These are phyloP conservation scores for Drosophila takahashii DNA, from an alignment of 1,140 invertebrate genomes.

Conservation along the genomic window DNA sequence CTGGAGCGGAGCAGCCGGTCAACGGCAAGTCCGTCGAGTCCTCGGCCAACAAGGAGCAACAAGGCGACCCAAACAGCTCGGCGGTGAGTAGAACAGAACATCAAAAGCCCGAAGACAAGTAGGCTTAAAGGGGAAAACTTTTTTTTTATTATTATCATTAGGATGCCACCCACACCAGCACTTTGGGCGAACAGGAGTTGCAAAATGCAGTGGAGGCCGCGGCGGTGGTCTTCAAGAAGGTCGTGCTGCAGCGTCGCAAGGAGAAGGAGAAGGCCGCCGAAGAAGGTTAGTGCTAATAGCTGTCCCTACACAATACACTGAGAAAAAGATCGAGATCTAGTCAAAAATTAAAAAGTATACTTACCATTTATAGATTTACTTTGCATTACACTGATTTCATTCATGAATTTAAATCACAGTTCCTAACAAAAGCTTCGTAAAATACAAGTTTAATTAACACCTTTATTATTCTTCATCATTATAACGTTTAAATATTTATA, in stretches of 20 bases:
- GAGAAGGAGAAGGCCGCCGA: constrained; percentile 78
- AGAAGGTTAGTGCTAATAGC: constrained; percentile 75
- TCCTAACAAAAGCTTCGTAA: too few relatives aligned
- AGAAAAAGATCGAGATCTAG: neutral
- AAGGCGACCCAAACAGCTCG: constrained; percentile 8
- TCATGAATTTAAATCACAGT: too few relatives aligned
- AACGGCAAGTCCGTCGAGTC: constrained; percentile 49
- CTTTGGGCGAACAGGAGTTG: constrained; percentile 87
- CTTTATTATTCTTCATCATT: too few relatives aligned
- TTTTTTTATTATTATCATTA: neutral
- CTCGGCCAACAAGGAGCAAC: constrained; percentile 44
- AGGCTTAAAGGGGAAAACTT: constrained; percentile 26
- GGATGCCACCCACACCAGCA: constrained; percentile 72
- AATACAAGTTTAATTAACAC: neutral
- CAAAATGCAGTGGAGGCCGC: constrained; percentile 85
- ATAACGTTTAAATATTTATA: too few relatives aligned
- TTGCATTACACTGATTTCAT: too few relatives aligned
- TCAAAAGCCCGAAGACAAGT: constrained; percentile 5
- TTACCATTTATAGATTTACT: too few relatives aligned
- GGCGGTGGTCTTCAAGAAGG: constrained; percentile 85
- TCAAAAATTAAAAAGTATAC: neutral
- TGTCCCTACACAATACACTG: neutral
- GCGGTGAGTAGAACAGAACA: constrained; percentile 45
- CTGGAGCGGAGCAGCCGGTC: constrained; percentile 30
- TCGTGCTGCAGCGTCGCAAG: constrained; percentile 82